Percentiles rank a stretch among this genome's conserved stretches.
Conservation (phyloP, 2,113 vertebrate species). For the Corythornis madagascariensis region DNA sequence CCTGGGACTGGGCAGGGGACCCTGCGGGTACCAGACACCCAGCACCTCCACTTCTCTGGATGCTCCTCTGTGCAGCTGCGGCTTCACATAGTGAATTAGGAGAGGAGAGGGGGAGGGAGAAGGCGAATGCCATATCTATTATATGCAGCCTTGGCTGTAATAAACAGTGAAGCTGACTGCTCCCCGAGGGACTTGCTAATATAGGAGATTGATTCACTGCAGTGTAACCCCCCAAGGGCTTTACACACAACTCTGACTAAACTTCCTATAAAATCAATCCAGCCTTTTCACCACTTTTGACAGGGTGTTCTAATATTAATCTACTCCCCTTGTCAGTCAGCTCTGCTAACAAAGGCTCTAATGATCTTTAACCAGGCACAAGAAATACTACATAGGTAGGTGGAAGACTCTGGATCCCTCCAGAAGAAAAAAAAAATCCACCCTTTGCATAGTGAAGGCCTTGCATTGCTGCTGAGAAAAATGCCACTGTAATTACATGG, state of each 20-base stretch:
- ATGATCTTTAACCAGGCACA: slow-evolving; percentile 75
- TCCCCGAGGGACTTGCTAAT: slow-evolving; percentile 67
- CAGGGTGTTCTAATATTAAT: slow-evolving; percentile 79
- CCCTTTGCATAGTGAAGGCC: accelerated
- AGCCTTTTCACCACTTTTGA: slow-evolving; percentile 74
- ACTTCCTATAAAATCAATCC: slow-evolving; percentile 77
- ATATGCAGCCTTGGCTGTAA: slow-evolving; percentile 41
- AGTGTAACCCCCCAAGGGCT: slow-evolving; percentile 70
- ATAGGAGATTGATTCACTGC: slow-evolving; percentile 69
- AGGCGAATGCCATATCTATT: background rate
- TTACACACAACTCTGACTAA: slow-evolving; percentile 68
- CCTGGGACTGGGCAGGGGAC: background rate
- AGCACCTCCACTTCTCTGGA: background rate
- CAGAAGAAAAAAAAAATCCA: background rate
- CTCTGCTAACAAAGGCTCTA: slow-evolving; percentile 67
- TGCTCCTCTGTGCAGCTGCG: accelerated
- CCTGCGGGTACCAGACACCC: accelerated
- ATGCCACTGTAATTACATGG: accelerated
- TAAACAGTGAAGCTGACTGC: slow-evolving; percentile 48
- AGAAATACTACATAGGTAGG: slow-evolving; percentile 40
- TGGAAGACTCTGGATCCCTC: background rate
- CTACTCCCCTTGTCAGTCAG: slow-evolving; percentile 74
- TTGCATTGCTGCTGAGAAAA: accelerated
- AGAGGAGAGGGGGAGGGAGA: background rate
- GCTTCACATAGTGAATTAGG: accelerated